Evolutionary conservation across 92 coral and sea anemone species (phyloP).

Genomic region (Bergia puertoricense): DNA sequence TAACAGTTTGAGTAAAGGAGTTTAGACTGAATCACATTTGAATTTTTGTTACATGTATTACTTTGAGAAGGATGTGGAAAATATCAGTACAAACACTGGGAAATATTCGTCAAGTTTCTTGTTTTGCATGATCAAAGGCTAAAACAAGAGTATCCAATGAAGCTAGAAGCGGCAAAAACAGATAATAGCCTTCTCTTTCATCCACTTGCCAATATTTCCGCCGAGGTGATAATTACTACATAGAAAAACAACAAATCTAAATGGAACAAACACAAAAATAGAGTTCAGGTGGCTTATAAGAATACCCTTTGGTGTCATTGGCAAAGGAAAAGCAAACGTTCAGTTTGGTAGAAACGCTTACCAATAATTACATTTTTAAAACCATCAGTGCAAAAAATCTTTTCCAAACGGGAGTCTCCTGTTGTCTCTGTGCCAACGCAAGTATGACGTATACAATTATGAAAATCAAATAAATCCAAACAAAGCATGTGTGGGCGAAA

Average conservation of each 20-base stretch:
- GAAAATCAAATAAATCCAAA: constrained; percentile 1
- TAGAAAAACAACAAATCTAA: not conserved
- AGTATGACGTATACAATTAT: not conserved
- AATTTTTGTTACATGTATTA: too few species aligned
- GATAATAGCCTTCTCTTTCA: not conserved
- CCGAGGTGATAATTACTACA: not conserved
- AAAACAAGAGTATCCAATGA: too few species aligned
- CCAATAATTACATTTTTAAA: too few species aligned
- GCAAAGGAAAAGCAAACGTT: not conserved
- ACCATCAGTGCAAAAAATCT: not conserved
- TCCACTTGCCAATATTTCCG: not conserved
- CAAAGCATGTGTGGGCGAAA: not conserved
- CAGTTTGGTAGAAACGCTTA: too few species aligned
- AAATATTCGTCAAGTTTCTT: not conserved
- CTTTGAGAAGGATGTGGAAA: not conserved
- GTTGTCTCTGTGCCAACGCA: not conserved
- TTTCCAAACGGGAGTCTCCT: not conserved
- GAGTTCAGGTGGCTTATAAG: not conserved
- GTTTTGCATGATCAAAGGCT: not conserved
- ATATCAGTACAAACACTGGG: not conserved
- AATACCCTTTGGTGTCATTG: not conserved
- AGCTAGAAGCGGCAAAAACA: not conserved
- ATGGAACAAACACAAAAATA: not conserved
- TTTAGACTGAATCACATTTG: not conserved
- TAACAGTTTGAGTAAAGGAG: not conserved